Evolutionary conservation across 2,113 vertebrate species (phyloP).

Genomic region (human (Homo sapiens)): DNA sequence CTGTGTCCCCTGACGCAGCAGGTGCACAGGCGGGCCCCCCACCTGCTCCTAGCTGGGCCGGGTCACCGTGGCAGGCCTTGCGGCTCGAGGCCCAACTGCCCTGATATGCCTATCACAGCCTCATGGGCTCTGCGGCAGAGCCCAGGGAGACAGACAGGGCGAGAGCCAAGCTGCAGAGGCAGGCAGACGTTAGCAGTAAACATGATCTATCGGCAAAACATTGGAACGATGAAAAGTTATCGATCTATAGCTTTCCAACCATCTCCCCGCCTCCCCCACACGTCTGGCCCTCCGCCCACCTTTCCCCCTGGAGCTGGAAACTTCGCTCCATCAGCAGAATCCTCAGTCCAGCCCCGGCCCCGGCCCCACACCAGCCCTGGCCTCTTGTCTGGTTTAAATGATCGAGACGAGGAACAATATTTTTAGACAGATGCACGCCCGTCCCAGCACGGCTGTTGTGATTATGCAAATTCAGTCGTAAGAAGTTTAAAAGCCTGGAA

Average conservation of each 20-base stretch:
- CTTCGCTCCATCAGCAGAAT: slow-evolving; percentile 64
- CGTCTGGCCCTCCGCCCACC: slow-evolving; percentile 57
- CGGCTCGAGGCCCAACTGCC: fast-evolving
- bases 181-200: slow-evolving; percentile 48
- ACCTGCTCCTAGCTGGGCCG: fast-evolving
- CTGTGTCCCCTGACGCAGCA: background rate
- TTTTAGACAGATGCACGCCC: slow-evolving; percentile 76
- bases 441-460: slow-evolving; percentile 53
- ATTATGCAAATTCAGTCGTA: slow-evolving; percentile 78
- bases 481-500: slow-evolving; percentile 84
- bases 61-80: fast-evolving
- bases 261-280: slow-evolving; percentile 58
- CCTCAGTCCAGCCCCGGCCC: slow-evolving; percentile 12
- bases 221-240: slow-evolving; percentile 45
- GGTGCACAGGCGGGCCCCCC: fast-evolving
- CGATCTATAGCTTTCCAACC: slow-evolving; percentile 77
- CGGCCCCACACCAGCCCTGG: slow-evolving; percentile 12
- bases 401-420: slow-evolving; percentile 63
- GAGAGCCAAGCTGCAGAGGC: background rate
- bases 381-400: slow-evolving; percentile 46
- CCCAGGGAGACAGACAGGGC: background rate
- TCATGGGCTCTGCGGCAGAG: background rate
- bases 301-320: background rate
- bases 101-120: background rate
- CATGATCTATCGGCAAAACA: slow-evolving; percentile 61